A percentile compares a stretch with the other conserved stretches of the same genome.
Evolutionary conservation across 2,797 vertebrate genomes (phyloP).

Genomic region (Platalea minor): DNA sequence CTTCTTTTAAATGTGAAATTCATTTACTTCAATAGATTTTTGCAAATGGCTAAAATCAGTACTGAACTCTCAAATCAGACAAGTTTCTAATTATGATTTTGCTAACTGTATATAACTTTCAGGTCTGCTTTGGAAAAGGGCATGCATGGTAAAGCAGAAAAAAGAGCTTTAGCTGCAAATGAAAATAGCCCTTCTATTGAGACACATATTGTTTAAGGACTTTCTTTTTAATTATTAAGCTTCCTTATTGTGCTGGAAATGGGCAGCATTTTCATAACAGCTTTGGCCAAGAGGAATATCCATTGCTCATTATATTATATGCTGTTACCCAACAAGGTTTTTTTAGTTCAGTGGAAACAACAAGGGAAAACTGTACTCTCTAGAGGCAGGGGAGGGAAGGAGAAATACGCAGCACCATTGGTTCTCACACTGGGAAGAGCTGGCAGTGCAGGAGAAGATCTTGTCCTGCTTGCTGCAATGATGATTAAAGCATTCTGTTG

Average conservation of each 20-base stretch:
- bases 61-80: neutral
- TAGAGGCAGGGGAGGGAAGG: constrained; percentile 75
- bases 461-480: constrained; percentile 73
- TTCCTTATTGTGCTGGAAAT: constrained; percentile 25
- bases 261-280: constrained; percentile 42
- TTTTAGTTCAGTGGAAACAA: constrained; percentile 56
- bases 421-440: constrained; percentile 75
- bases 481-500: constrained; percentile 86
- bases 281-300: constrained; percentile 57
- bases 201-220: neutral
- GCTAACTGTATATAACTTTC: neutral
- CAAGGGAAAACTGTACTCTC: constrained; percentile 67
- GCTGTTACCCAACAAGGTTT: constrained; percentile 67
- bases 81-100: neutral
- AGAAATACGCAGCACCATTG: constrained; percentile 68
- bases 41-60: neutral
- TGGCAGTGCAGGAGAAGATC: constrained; percentile 73
- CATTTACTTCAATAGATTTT: neutral
- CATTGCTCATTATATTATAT: constrained; percentile 51
- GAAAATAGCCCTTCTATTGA: neutral
- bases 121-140: neutral
- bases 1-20: neutral
- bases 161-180: neutral
- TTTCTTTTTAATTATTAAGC: constrained; percentile 23
- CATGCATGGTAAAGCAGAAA: neutral